phyloP scores from a whole-genome alignment of 2,113 vertebrate genomes.

The Tachycineta bicolor region DNA sequence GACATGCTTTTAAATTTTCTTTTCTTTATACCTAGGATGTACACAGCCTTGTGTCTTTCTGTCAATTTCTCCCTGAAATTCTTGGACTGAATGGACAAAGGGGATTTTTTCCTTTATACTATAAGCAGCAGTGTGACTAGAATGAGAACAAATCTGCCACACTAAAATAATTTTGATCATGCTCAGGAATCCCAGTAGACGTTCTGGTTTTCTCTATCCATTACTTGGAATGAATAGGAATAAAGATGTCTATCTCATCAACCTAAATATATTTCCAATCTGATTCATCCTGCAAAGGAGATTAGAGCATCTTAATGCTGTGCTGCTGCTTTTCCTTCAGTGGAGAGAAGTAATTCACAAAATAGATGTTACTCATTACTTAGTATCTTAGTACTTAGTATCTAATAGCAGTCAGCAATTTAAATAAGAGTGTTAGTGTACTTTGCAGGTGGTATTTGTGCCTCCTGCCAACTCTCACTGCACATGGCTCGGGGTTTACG shows the following conservation, averaged over 20 bases:
- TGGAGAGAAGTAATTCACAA: not conserved
- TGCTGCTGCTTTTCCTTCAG: not conserved
- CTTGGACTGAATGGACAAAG: not conserved
- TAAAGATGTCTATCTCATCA: not conserved
- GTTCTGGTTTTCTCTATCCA: not conserved
- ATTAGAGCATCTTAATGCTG: not conserved
- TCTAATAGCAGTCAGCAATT: not conserved
- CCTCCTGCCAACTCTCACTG: not conserved
- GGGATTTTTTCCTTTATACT: not conserved
- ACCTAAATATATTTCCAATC: not conserved
- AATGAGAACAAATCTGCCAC: not conserved
- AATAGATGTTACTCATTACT: not conserved
- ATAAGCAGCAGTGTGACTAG: not conserved
- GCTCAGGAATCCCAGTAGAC: not conserved
- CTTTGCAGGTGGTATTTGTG: not conserved
- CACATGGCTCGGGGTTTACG: not conserved
- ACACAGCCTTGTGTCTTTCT: not conserved
- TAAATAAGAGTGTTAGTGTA: not conserved
- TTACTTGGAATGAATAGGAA: not conserved
- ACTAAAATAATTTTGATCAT: not conserved
- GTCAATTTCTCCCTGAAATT: not conserved
- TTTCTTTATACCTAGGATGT: not conserved
- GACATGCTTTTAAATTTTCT: not conserved
- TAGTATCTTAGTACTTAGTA: not conserved
- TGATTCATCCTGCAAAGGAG: not conserved